Conservation (phyloP, 2,888 invertebrate genomes). For the Drosophila algonquin region DNA sequence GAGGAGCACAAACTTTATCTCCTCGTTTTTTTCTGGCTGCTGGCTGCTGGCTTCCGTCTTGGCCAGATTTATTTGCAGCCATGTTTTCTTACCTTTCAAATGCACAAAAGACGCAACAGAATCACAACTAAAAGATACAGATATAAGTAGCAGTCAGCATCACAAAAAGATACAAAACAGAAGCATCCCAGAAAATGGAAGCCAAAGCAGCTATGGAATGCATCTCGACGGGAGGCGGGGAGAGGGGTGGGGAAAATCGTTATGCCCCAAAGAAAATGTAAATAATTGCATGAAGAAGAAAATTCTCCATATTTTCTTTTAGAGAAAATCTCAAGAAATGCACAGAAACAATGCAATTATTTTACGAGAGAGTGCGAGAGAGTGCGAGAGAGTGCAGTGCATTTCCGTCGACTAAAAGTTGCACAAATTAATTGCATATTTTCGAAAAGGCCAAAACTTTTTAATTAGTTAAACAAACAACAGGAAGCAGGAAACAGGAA, state of each 20-base stretch:
- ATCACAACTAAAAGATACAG: conserved; percentile 18
- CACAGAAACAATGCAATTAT: conserved; percentile 73
- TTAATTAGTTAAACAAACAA: conserved; percentile 69
- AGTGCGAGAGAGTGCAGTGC: conserved; percentile 41
- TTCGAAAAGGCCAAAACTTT: conserved; percentile 58
- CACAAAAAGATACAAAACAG: background rate
- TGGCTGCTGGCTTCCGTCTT: conserved; percentile 14
- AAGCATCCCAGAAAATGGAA: background rate
- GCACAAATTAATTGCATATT: conserved; percentile 68
- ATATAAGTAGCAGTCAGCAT: background rate
- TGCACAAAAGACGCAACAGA: conserved; percentile 53
- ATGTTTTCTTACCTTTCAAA: conserved; percentile 69
- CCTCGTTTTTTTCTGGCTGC: background rate
- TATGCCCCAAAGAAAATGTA: conserved; percentile 49
- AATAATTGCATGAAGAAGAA: conserved; percentile 63
- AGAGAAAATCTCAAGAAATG: conserved; percentile 50
- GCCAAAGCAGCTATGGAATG: conserved; percentile 14
- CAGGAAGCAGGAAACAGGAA: conserved; percentile 14
- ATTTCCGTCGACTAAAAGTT: conserved; percentile 51
- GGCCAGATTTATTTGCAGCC: conserved; percentile 57
- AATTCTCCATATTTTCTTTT: conserved; percentile 35
- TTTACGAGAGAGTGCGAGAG: conserved; percentile 45
- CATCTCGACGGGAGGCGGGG: conserved; percentile 1
- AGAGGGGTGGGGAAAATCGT: conserved; percentile 19
- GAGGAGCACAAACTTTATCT: conserved; percentile 35